A percentile compares a stretch with the other conserved stretches of the same genome.
Conservation (phyloP, 2,113 vertebrate species). For the Piaya cayana region DNA sequence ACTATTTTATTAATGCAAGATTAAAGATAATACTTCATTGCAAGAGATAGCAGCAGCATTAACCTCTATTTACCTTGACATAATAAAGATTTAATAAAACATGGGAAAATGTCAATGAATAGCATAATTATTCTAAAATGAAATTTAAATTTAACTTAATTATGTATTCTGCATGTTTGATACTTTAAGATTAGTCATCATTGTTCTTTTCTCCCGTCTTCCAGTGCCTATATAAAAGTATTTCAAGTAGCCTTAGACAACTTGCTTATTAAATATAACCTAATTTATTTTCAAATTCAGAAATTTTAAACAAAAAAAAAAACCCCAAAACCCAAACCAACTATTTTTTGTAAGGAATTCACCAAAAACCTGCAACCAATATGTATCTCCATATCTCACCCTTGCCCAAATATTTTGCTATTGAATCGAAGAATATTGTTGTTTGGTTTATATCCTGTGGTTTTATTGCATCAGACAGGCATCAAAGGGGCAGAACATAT, state of each 20-base stretch:
- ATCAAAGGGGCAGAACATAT: constrained; percentile 77
- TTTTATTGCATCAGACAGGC: constrained; percentile 79
- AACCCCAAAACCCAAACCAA: too few relatives aligned
- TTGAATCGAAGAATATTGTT: constrained; percentile 72
- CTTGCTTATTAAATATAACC: constrained; percentile 65
- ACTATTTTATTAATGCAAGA: constrained; percentile 81
- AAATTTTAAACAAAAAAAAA: constrained; percentile 41
- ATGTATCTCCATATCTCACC: not conserved
- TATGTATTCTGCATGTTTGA: constrained; percentile 77
- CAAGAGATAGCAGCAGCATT: constrained; percentile 75
- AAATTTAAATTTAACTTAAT: constrained; percentile 81
- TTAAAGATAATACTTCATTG: constrained; percentile 81
- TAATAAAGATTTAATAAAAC: constrained; percentile 84
- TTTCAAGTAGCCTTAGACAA: constrained; percentile 50
- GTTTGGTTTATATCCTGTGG: constrained; percentile 71
- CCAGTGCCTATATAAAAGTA: constrained; percentile 67
- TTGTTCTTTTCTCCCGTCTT: constrained; percentile 68
- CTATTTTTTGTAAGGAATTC: not conserved
- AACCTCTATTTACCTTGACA: constrained; percentile 84
- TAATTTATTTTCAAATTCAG: constrained; percentile 67
- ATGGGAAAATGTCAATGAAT: constrained; percentile 76
- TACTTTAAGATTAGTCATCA: constrained; percentile 77
- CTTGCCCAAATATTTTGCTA: constrained; percentile 71
- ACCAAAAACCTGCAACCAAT: not conserved
- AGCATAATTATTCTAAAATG: constrained; percentile 79